These are phyloP conservation scores for Anas platyrhynchos DNA, from an alignment of 2,113 vertebrate species.

Conservation along the genomic window DNA sequence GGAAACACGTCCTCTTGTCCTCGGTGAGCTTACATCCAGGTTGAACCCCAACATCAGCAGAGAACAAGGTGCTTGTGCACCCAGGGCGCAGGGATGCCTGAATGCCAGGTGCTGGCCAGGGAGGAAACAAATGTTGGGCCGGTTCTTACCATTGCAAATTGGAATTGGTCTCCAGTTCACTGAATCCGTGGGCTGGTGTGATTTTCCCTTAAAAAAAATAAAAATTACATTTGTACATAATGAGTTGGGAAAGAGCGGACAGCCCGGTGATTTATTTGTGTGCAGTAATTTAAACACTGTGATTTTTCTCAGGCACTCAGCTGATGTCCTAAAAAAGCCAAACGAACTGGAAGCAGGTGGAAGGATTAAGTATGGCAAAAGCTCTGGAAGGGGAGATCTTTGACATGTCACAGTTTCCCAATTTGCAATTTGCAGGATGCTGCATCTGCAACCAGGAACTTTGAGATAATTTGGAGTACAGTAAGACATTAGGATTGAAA, in stretches of 20 bases:
- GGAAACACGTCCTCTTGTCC: background rate
- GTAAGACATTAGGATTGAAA: background rate
- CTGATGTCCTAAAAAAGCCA: background rate
- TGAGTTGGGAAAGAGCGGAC: background rate
- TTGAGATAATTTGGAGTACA: background rate
- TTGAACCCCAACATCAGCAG: background rate
- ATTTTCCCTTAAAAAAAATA: background rate
- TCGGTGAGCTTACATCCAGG: background rate
- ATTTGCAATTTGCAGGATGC: background rate
- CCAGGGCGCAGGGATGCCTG: background rate
- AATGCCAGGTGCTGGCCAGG: background rate
- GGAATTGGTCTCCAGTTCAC: slow-evolving; percentile 10
- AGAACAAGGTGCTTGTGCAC: background rate
- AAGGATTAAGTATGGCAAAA: background rate
- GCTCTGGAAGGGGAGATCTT: background rate
- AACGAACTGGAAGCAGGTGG: background rate
- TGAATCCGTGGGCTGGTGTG: slow-evolving; percentile 15
- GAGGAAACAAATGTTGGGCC: background rate
- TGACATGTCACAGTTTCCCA: background rate
- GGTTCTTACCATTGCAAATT: background rate
- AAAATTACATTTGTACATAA: background rate
- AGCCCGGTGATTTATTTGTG: background rate
- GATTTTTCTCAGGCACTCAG: background rate
- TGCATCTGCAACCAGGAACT: background rate
- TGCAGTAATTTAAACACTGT: background rate